Evolutionary conservation across 1,140 invertebrate species (phyloP).

Genomic region (Drosophila setifemur): DNA sequence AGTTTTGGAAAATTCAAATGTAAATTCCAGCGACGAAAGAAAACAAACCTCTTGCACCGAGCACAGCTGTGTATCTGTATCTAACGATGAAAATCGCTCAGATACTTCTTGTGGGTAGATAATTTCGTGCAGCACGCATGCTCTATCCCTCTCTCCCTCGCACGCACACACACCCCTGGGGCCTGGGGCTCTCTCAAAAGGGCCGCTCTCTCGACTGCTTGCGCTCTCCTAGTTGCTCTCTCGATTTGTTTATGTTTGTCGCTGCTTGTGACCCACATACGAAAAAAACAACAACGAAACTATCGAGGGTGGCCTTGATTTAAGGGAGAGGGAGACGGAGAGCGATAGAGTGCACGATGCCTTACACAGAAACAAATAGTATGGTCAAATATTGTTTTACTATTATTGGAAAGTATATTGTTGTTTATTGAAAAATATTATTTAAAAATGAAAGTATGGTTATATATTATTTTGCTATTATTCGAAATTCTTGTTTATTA

Average conservation of each 20-base stretch:
- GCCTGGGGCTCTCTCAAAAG: neutral
- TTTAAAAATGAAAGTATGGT: too few species aligned
- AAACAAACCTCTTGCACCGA: conserved; percentile 49
- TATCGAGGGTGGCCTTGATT: conserved; percentile 36
- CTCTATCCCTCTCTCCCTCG: conserved; percentile 27
- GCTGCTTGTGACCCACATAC: conserved; percentile 60
- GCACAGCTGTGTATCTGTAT: conserved; percentile 76
- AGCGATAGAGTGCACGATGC: too few species aligned
- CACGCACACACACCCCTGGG: neutral
- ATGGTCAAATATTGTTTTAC: too few species aligned
- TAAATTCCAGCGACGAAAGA: conserved; percentile 7
- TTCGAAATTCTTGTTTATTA: too few species aligned
- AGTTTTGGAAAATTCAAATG: conserved; percentile 43
- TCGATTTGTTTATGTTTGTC: conserved; percentile 65
- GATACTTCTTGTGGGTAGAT: conserved; percentile 54
- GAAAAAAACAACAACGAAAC: conserved; percentile 17
- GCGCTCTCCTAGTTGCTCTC: neutral
- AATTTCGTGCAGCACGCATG: conserved; percentile 61
- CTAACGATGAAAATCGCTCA: conserved; percentile 67
- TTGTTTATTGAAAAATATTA: too few species aligned
- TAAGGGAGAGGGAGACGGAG: neutral
- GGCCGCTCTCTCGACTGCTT: conserved; percentile 5
- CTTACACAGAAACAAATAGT: too few species aligned
- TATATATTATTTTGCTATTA: too few species aligned
- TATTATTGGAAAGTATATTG: too few species aligned